Percentiles rank a stretch among this genome's conserved stretches.
These are phyloP conservation scores for Bemisia tabaci DNA, from an alignment of 1,140 invertebrate genomes.

Conservation along the genomic window DNA sequence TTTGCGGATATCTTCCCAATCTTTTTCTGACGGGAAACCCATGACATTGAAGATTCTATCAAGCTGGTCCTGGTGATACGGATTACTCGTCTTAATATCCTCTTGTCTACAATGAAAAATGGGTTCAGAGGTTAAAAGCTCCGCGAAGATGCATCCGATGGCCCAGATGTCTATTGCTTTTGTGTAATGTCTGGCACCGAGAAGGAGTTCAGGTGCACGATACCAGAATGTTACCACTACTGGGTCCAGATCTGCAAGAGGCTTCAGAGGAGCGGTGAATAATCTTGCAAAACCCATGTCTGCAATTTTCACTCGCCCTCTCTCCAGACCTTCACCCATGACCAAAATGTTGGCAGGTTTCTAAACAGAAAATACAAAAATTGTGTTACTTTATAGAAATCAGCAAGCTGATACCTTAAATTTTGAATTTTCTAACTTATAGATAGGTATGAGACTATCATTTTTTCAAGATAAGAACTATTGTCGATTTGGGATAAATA, in stretches of 20 bases:
- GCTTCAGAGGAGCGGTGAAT: conserved; percentile 96
- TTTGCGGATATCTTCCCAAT: conserved; percentile 99
- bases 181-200: conserved; percentile 95
- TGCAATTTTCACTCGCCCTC: conserved; percentile 96
- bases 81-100: conserved; percentile 99
- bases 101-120: conserved; percentile 99
- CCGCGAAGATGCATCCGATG: conserved; percentile 99
- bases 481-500: too few species aligned
- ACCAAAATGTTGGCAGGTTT: conserved; percentile 99
- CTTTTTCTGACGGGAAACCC: conserved; percentile 97
- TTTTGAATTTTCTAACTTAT: too few species aligned
- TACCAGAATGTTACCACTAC: conserved; percentile 99
- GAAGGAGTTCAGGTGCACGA: conserved; percentile 86
- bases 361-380: conserved; percentile 40
- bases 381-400: too few species aligned
- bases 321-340: conserved; percentile 96
- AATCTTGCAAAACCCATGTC: conserved; percentile 99
- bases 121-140: conserved; percentile 91
- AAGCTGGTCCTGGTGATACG: conserved; percentile 98
- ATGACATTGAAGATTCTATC: conserved; percentile 99
- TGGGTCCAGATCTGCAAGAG: conserved; percentile 93
- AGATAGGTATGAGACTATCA: too few species aligned
- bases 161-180: conserved; percentile 99
- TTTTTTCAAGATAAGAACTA: too few species aligned
- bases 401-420: too few species aligned